Evolutionary conservation across 2,797 vertebrate genomes (phyloP).

Genomic region (Enoplosus armatus): DNA sequence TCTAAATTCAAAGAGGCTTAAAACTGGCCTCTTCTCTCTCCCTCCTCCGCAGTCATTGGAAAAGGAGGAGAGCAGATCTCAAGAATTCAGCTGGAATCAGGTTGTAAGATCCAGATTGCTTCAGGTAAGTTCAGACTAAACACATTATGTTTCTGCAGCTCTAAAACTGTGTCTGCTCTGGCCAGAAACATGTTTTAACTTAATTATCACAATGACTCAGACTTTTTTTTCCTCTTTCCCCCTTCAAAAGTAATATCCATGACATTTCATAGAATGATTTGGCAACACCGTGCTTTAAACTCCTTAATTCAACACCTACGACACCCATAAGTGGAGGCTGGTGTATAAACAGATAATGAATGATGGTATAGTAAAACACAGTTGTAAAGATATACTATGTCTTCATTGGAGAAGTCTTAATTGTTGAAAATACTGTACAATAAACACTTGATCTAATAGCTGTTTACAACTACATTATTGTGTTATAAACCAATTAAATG

Average conservation of each 20-base stretch:
- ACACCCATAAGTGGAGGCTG: neutral
- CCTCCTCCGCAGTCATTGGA: constrained; percentile 92
- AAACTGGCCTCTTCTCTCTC: constrained; percentile 17
- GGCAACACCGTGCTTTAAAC: too few relatives aligned
- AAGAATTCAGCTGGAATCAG: constrained; percentile 97
- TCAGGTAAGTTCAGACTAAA: constrained; percentile 85
- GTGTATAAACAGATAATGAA: neutral
- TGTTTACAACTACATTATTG: neutral
- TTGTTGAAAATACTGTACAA: neutral
- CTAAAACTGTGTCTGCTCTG: neutral
- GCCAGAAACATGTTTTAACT: neutral
- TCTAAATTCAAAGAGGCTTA: constrained; percentile 38
- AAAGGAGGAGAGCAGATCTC: constrained; percentile 99
- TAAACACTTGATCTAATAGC: neutral
- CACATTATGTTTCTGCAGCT: neutral
- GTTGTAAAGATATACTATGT: neutral
- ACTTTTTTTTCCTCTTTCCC: too few relatives aligned
- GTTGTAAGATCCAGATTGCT: constrained; percentile 99
- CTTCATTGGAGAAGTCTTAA: neutral
- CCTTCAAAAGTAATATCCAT: neutral
- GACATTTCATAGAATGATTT: neutral
- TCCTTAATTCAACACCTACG: too few relatives aligned
- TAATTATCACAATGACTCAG: neutral
- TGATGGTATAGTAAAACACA: neutral
- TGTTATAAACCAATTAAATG: neutral